These are phyloP conservation scores for Lacanobia oleracea DNA, from an alignment of 2,888 invertebrate species.

Conservation along the genomic window DNA sequence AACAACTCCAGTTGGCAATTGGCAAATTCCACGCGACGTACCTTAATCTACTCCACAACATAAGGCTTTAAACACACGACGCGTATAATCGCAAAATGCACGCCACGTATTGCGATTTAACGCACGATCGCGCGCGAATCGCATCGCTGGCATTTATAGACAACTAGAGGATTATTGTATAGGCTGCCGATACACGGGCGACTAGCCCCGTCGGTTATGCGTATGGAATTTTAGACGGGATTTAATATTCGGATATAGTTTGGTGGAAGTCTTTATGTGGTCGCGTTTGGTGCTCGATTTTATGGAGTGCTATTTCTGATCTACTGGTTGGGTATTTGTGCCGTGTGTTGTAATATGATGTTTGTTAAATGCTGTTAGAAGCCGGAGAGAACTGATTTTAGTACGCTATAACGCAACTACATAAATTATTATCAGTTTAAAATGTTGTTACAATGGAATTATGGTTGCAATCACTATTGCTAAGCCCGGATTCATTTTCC, in stretches of 20 bases:
- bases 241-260: conserved; percentile 53
- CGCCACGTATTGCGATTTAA: conserved; percentile 63
- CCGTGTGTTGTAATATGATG: background rate
- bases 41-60: conserved; percentile 40
- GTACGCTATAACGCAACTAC: no score
- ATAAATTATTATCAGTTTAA: no score
- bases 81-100: conserved; percentile 61
- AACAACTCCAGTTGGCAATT: conserved; percentile 32
- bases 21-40: conserved; percentile 25
- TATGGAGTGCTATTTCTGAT: conserved; percentile 2
- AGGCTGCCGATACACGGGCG: conserved; percentile 53
- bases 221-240: conserved; percentile 56
- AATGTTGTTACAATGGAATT: no score
- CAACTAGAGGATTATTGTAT: conserved; percentile 63
- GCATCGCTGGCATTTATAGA: conserved; percentile 59
- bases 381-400: background rate
- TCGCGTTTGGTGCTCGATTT: conserved; percentile 9
- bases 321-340: background rate
- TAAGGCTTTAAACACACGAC: conserved; percentile 45
- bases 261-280: conserved; percentile 33
- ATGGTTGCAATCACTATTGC: no score
- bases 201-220: conserved; percentile 56
- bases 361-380: background rate
- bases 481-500: no score
- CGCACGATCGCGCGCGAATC: conserved; percentile 60